Evolutionary conservation across 2,113 vertebrate genomes (phyloP).

Genomic region (Hemiscyllium ocellatum): DNA sequence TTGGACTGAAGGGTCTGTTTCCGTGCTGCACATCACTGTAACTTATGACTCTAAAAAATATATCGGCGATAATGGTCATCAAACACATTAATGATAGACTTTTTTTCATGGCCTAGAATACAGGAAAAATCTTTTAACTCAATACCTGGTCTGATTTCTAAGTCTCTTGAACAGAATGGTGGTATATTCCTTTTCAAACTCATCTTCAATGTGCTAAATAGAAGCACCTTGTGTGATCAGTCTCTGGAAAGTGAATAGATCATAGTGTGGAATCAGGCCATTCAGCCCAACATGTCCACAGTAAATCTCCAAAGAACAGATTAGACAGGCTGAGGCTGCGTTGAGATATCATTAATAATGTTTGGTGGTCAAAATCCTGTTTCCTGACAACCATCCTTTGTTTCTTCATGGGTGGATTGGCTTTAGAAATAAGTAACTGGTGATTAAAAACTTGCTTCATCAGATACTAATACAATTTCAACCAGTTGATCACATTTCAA

Average conservation of each 20-base stretch:
- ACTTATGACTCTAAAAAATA: not conserved
- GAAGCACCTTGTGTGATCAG: not conserved
- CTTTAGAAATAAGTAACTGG: not conserved
- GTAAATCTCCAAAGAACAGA: too few relatives aligned
- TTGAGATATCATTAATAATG: too few relatives aligned
- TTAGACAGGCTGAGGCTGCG: too few relatives aligned
- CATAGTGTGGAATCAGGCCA: too few relatives aligned
- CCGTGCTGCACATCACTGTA: too few relatives aligned
- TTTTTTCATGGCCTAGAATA: not conserved
- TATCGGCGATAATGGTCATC: not conserved
- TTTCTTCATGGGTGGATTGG: not conserved
- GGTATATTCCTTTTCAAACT: not conserved
- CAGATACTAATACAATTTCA: too few relatives aligned
- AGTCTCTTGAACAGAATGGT: not conserved
- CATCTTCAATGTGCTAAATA: not conserved
- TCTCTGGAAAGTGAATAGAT: not conserved
- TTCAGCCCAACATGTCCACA: too few relatives aligned
- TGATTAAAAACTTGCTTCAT: not conserved
- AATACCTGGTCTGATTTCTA: not conserved
- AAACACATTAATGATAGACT: not conserved
- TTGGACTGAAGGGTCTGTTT: too few relatives aligned
- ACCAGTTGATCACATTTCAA: not conserved
- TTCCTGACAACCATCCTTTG: too few relatives aligned
- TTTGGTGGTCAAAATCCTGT: too few relatives aligned
- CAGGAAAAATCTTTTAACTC: not conserved